phyloP scores from a whole-genome alignment of 2,797 vertebrate genomes.

The Champsocephalus gunnari region DNA sequence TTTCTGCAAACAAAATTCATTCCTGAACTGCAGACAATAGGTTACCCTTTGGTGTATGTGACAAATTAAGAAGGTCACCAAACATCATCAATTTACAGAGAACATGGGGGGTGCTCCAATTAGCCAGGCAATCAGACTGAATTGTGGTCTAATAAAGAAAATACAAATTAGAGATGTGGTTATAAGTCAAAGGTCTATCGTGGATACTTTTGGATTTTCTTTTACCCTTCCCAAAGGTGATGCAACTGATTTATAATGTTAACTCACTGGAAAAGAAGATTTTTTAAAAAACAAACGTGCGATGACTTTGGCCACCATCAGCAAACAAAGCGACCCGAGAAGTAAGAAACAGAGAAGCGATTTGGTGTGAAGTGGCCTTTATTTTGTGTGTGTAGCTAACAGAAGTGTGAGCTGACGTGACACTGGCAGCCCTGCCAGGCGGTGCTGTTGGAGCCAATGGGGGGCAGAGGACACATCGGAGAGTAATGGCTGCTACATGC shows the following conservation, averaged over 20 bases:
- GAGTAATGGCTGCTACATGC: constrained; percentile 77
- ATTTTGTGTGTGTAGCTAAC: constrained; percentile 63
- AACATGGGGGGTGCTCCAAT: constrained; percentile 30
- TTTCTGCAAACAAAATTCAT: not conserved
- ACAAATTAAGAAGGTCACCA: constrained; percentile 26
- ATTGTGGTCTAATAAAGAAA: constrained; percentile 20
- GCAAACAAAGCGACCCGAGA: constrained; percentile 46
- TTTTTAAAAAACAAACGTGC: constrained; percentile 35
- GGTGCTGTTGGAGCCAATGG: constrained; percentile 77
- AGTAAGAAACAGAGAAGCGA: constrained; percentile 32
- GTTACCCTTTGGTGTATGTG: constrained; percentile 22
- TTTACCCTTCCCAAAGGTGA: not conserved
- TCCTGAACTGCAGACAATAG: not conserved
- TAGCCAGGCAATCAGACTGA: constrained; percentile 30
- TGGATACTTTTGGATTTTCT: constrained; percentile 14
- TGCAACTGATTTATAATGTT: constrained; percentile 43
- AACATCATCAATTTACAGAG: constrained; percentile 26
- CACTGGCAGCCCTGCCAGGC: constrained; percentile 75
- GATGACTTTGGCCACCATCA: constrained; percentile 63
- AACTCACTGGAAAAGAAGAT: constrained; percentile 31
- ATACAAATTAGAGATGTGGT: constrained; percentile 8
- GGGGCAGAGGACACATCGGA: constrained; percentile 82
- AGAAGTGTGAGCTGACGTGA: constrained; percentile 75
- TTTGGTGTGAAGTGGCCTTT: constrained; percentile 61
- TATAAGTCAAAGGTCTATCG: constrained; percentile 3